These are phyloP conservation scores for Caenorhabditis brenneri DNA, from an alignment of 1,140 invertebrate species.

Conservation along the genomic window DNA sequence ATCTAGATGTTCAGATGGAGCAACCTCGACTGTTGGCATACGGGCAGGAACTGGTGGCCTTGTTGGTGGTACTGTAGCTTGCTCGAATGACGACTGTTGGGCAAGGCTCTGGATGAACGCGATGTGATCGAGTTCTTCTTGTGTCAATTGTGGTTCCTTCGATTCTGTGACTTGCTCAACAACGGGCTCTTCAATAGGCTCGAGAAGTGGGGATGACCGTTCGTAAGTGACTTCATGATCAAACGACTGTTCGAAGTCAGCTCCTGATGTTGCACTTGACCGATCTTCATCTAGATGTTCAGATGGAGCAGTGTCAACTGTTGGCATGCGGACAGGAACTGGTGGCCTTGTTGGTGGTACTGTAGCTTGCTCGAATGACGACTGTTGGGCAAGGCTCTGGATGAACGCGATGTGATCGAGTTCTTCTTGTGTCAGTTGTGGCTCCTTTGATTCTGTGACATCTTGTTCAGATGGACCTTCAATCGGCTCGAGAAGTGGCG, in stretches of 20 bases:
- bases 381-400: background rate
- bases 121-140: conserved; percentile 46
- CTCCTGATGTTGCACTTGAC: conserved; percentile 40
- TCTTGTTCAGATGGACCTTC: background rate
- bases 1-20: background rate
- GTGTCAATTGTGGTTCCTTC: background rate
- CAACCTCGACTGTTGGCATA: background rate
- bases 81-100: background rate
- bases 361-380: background rate
- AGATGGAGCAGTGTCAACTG: background rate
- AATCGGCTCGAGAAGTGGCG: background rate
- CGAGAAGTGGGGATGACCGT: conserved; percentile 1
- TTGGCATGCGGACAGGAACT: background rate
- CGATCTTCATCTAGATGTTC: background rate
- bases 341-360: background rate
- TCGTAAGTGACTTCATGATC: background rate
- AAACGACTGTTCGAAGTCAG: background rate
- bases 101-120: background rate
- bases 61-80: background rate
- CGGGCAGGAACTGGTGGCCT: background rate
- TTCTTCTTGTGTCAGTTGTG: background rate
- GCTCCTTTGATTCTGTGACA: no score
- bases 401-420: conserved; percentile 47
- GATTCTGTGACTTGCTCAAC: no score
- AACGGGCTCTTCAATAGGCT: background rate